Evolutionary conservation across 2,797 vertebrate genomes (phyloP), one percentile per base, ranked within the genome.

Genomic region (Tokudaia tokunoshimensis): DNA sequence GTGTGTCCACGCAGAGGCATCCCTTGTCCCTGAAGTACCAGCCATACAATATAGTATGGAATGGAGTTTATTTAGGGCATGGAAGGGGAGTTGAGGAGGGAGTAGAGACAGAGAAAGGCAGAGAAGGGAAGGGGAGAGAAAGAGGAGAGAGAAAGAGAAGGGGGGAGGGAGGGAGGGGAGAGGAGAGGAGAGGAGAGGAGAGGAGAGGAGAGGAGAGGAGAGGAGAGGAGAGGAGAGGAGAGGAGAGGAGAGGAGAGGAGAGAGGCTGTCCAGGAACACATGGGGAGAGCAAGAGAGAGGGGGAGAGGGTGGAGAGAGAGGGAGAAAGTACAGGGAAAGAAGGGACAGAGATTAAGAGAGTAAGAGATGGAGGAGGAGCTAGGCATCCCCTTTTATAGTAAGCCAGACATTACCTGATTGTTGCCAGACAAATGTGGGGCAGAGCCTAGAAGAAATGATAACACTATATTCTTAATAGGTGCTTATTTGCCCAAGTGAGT

Each of bases 401-500:
- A 70, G 67, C 34, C 67, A n/a, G 31, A 31, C 14, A 67, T 67
- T 67, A 67, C 65, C 31, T 15, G 34, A 14, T n/a, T n/a, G 34
- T n/a, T 70, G 67, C 67, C 34, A 70, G 31, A 31, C 19, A n/a
- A 70, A 2, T 70, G 5, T 70, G 15, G 34, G 67, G 15, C 6
- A 3, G 65, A 70, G 31, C 67, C 34, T n/a, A 70, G 67, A n/a
- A 34, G 11, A 6, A 70, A 70, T 17, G 67, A 15, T 17, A 70
- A 70, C 34, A 70, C 67, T 70, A 70, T 78, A 26, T 34, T 65
- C 83, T 86, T 94, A 63, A 90, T 47, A 37, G 72, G 52, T 81
- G 9, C 89, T 93, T 95, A 87, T 86, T 93, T 57, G 72, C 41
- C 37, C 20, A 92, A 94, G 74, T 55, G n/a, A 74, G 65, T 90